phyloP scores from a whole-genome alignment of 2,888 invertebrate species.

The Bombylius discolor region DNA sequence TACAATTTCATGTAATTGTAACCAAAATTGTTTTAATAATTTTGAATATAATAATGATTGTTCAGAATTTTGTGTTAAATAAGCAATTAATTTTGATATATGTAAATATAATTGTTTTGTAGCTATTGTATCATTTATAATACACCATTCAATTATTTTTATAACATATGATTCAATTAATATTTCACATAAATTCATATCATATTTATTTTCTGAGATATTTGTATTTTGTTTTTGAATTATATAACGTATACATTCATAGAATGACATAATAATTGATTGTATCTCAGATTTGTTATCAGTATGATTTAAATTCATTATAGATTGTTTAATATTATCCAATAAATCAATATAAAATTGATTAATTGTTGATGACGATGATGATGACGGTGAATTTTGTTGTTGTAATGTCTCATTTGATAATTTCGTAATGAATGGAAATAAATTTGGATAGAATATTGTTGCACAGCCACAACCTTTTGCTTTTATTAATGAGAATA shows the following conservation, averaged over 20 bases:
- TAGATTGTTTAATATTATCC: constrained; percentile 49
- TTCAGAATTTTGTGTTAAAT: constrained; percentile 41
- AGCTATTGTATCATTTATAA: constrained; percentile 32
- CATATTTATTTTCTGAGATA: constrained; percentile 12
- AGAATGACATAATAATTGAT: constrained; percentile 51
- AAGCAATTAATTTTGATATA: constrained; percentile 40
- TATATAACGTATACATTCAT: constrained; percentile 60
- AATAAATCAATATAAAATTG: constrained; percentile 55
- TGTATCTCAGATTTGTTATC: constrained; percentile 54
- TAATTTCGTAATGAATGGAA: constrained; percentile 61
- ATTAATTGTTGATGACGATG: constrained; percentile 15
- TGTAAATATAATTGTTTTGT: constrained; percentile 40
- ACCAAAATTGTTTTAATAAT: constrained; percentile 27
- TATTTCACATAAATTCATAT: constrained; percentile 10
- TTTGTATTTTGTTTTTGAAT: constrained; percentile 38
- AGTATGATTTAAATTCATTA: constrained; percentile 43
- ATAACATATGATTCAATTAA: constrained; percentile 21
- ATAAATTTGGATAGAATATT: constrained; percentile 56
- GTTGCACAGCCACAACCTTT: constrained; percentile 68
- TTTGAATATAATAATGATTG: constrained; percentile 21
- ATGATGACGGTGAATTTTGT: not conserved
- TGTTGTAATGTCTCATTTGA: constrained; percentile 20
- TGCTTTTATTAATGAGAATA: constrained; percentile 50
- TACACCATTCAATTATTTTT: constrained; percentile 37
- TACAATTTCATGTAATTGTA: constrained; percentile 21